A percentile compares a stretch with the other conserved stretches of the same genome.
Evolutionary conservation across 2,797 vertebrate genomes (phyloP).

Genomic region (Intellagama lesueurii): DNA sequence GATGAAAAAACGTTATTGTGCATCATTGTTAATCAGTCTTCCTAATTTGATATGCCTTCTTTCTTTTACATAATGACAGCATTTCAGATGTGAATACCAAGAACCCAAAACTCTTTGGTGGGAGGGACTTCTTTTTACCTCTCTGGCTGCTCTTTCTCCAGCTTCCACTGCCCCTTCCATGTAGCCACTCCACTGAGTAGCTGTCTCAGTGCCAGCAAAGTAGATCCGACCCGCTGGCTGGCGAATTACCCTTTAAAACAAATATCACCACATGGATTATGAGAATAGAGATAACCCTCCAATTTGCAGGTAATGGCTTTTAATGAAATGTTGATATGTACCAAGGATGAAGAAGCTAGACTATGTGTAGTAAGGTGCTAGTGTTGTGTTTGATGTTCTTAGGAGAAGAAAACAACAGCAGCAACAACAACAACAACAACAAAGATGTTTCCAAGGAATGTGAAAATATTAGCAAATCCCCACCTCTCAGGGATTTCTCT

Average conservation of each 20-base stretch:
- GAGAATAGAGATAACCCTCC: background rate
- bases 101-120: slow-evolving; percentile 3
- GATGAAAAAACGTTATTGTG: background rate
- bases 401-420: background rate
- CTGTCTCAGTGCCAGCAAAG: slow-evolving; percentile 85
- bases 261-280: slow-evolving; percentile 50
- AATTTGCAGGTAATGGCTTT: background rate
- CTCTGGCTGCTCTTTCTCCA: slow-evolving; percentile 82
- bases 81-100: background rate
- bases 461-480: background rate
- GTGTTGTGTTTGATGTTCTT: background rate
- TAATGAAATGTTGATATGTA: background rate
- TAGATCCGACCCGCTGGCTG: slow-evolving; percentile 78
- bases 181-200: slow-evolving; percentile 83
- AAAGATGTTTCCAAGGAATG: background rate
- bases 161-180: slow-evolving; percentile 85
- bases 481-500: background rate
- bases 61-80: slow-evolving; percentile 1
- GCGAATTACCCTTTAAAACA: slow-evolving; percentile 79
- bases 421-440: too few species aligned
- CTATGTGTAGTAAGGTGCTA: background rate
- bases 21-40: background rate
- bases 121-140: slow-evolving; percentile 69
- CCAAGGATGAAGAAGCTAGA: background rate
- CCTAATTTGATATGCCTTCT: slow-evolving; percentile 5